These are phyloP conservation scores for Copsychus sechellarum DNA, from an alignment of 2,113 vertebrate genomes.

Conservation along the genomic window DNA sequence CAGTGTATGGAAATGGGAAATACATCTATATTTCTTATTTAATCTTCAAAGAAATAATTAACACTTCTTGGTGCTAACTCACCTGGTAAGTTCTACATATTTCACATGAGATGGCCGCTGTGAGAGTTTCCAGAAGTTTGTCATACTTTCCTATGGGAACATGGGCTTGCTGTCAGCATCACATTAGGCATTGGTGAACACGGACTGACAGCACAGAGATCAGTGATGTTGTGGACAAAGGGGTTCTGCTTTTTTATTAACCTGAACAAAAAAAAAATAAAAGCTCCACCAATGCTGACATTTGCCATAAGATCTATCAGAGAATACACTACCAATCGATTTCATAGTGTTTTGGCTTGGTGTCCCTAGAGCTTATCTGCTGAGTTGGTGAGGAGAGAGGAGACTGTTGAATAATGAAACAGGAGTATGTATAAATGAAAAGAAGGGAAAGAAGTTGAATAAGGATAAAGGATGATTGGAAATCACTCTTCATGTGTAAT, in stretches of 20 bases:
- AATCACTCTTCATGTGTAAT: not conserved
- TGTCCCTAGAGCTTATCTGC: not conserved
- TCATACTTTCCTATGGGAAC: not conserved
- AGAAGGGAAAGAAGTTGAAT: not conserved
- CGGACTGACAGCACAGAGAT: conserved; percentile 46
- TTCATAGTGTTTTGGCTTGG: not conserved
- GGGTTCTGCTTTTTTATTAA: conserved; percentile 62
- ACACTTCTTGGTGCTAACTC: not conserved
- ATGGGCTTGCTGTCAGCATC: conserved; percentile 39
- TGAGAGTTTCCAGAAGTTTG: not conserved
- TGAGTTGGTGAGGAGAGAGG: not conserved
- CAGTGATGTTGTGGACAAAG: conserved; percentile 57
- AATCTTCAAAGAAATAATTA: not conserved
- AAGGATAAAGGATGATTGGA: not conserved
- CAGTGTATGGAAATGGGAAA: not conserved
- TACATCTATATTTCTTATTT: not conserved
- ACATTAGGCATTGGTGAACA: not conserved
- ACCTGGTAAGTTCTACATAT: conserved; percentile 62
- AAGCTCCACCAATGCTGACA: not conserved
- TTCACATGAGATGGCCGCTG: not conserved
- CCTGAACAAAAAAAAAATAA: conserved; percentile 14
- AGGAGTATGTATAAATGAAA: not conserved
- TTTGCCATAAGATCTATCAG: not conserved
- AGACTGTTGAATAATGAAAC: not conserved
- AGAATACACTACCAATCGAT: not conserved